Evolutionary conservation across 2,888 invertebrate genomes (phyloP).

Genomic region (Sarcophaga variegata): DNA sequence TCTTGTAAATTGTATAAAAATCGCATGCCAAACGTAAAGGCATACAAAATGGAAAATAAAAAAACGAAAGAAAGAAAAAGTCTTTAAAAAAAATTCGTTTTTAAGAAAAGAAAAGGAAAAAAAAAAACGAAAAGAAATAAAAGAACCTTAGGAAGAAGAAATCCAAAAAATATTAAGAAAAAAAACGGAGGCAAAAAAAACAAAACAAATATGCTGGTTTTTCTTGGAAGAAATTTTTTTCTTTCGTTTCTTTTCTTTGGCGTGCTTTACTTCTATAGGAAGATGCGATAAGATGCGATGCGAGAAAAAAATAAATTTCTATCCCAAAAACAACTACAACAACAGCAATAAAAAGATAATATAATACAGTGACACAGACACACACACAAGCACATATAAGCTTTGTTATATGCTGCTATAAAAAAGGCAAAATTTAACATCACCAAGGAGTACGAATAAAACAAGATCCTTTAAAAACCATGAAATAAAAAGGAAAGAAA

Average conservation of each 20-base stretch:
- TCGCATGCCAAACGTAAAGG: slow-evolving; percentile 57
- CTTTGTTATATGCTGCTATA: background rate
- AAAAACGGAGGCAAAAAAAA: slow-evolving; percentile 65
- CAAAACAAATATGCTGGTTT: slow-evolving; percentile 3
- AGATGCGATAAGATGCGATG: slow-evolving; percentile 35
- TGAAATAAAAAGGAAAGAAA: background rate
- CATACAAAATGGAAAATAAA: slow-evolving; percentile 8
- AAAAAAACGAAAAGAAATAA: background rate
- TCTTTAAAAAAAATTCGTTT: slow-evolving; percentile 9
- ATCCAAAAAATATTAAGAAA: slow-evolving; percentile 43
- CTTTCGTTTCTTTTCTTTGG: background rate
- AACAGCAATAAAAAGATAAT: slow-evolving; percentile 38
- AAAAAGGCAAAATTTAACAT: slow-evolving; percentile 21
- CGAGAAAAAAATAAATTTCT: background rate
- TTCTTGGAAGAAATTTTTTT: background rate
- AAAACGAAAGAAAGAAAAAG: slow-evolving; percentile 13
- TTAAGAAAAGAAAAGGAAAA: background rate
- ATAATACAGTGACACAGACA: slow-evolving; percentile 4
- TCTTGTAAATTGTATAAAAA: slow-evolving; percentile 62
- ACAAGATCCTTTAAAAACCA: slow-evolving; percentile 1
- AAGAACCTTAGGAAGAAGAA: slow-evolving; percentile 57
- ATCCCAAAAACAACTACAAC: too few relatives aligned
- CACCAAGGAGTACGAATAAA: slow-evolving; percentile 7
- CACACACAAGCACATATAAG: background rate
- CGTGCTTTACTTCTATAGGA: slow-evolving; percentile 44